Evolutionary conservation across 2,888 invertebrate genomes (phyloP), one percentile per base, ranked within the genome.

Genomic region (Synanthedon formicaeformis): DNA sequence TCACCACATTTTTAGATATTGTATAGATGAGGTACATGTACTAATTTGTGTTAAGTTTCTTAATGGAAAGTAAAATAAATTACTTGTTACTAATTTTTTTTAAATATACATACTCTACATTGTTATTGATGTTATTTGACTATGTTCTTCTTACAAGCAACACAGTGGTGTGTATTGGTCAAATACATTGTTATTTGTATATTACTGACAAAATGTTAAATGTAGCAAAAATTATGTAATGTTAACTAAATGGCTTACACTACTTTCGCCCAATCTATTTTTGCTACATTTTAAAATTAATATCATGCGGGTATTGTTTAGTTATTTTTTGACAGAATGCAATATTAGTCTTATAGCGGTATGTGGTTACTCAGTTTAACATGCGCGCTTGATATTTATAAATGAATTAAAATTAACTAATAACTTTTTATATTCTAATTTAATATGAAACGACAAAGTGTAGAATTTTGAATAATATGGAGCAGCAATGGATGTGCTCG

Each of bases 271-370:
- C 53, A 50, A 40, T 57, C 54, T 51, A 55, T 59, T 53, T 58
- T 61, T 65, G 63, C 63, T 65, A 65, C 64, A 69, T 65, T 63
- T 55, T 62, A 41, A 54, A 65, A 67, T 69, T 66, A 67, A 69
- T 67, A 55, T 61, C 75, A 76, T 79, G 80, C 78, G 74, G 73
- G 77, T 81, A 71, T 75, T 65, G 58, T 62, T 51, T 53, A 57
- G 57, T 60, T 55, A 56, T 60, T 63, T 58, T 69, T 81, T 81
- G 87, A 87, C 87, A 71, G 85, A 75, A 87, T 87, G 87, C 87
- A 87, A 87, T 87, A 85, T 87, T 51, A 55, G 58, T 60, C 54
- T 66, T 65, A 70, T 77, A 81, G 78, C 73, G 69, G 66, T 66
- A 18, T 49, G 16, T 23, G 18, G 68, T 62, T 55, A 58, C 55